Evolutionary conservation across 23 tunicate genomes (phyloP), one percentile per base, ranked within the genome.

Genomic region (Botrylloides violaceus): DNA sequence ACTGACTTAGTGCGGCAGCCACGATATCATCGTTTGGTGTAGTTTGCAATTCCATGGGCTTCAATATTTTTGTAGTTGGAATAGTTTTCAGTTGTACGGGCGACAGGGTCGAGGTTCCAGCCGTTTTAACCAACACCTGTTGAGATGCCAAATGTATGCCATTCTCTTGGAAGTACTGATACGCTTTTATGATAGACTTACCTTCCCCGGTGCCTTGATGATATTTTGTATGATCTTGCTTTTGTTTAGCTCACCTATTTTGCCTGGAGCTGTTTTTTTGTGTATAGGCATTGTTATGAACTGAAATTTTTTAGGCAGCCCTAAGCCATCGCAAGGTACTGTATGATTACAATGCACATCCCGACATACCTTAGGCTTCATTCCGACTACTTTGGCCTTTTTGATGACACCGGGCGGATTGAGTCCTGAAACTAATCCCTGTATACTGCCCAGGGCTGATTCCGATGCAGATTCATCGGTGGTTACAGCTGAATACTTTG

Each of bases 1-100:
- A 68, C 57, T 68, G 74, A 43, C 74, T 68, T 68, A 68, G 37
- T 4, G 74, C 74, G 19, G 74, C 58, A 5, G 74, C 74, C 18
- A 68, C 58, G 25, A 68, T 68, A 22, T 68, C 74, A 19, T 36
- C 19, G 37, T 56, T 30, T 6, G 6, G 29, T 47, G 55, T 18
- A 3, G 36, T 3, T 27, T 33, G 34, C 7, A 63, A 3, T 25
- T 31, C 35, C 4, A 68, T 43, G 7, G 74, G 74, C 47, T 68
- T 68, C n/a, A 68, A 55, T 4, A 68, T 68, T 37, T 43, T 68
- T 53, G 3, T 43, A 18, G 49, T 23, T 0, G 74, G 25, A 0
- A 68, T 32, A 4, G 56, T 68, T 37, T 43, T 39, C 18, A 68
- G 24, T 32, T 65, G 71, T 23, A 12, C 58, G 4, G 57, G 25